A percentile compares a stretch with the other conserved stretches of the same genome.
Evolutionary conservation across 2,888 invertebrate species (phyloP).

Genomic region (Stenodera caucasica): DNA sequence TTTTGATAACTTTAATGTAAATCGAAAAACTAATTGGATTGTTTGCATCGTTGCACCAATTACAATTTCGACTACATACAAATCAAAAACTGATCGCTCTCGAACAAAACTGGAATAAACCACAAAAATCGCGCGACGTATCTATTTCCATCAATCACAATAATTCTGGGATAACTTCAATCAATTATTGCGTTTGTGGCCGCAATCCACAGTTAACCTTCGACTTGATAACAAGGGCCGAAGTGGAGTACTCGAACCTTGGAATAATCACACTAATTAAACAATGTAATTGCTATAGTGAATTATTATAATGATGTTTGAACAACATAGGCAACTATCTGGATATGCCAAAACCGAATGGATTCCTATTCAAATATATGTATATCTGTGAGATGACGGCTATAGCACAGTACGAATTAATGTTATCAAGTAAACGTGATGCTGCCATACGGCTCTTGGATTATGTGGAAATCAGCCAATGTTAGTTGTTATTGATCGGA

Average conservation of each 20-base stretch:
- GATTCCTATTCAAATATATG: conserved; percentile 28
- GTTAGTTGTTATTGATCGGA: too few species aligned
- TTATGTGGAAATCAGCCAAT: conserved; percentile 19
- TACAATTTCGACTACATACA: neutral
- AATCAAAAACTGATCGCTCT: too few species aligned
- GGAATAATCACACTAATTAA: conserved; percentile 29
- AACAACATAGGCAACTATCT: conserved; percentile 26
- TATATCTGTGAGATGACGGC: conserved; percentile 32
- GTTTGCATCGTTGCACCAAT: conserved; percentile 6
- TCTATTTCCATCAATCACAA: too few species aligned
- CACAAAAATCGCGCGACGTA: too few species aligned
- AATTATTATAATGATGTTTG: conserved; percentile 31
- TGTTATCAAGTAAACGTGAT: conserved; percentile 36
- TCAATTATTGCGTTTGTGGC: too few species aligned
- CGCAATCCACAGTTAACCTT: conserved; percentile 17
- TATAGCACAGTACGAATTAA: conserved; percentile 33
- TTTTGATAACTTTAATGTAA: conserved; percentile 27
- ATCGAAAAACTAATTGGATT: conserved; percentile 23
- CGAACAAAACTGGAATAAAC: too few species aligned
- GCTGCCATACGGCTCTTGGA: conserved; percentile 27
- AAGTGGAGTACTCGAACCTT: conserved; percentile 23
- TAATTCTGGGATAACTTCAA: too few species aligned
- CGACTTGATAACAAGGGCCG: conserved; percentile 23
- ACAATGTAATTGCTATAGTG: conserved; percentile 28
- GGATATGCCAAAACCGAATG: conserved; percentile 8